Percentiles rank a stretch among this genome's conserved stretches.
Conservation (phyloP, 2,113 vertebrate species). For the Tautogolabrus adspersus region DNA sequence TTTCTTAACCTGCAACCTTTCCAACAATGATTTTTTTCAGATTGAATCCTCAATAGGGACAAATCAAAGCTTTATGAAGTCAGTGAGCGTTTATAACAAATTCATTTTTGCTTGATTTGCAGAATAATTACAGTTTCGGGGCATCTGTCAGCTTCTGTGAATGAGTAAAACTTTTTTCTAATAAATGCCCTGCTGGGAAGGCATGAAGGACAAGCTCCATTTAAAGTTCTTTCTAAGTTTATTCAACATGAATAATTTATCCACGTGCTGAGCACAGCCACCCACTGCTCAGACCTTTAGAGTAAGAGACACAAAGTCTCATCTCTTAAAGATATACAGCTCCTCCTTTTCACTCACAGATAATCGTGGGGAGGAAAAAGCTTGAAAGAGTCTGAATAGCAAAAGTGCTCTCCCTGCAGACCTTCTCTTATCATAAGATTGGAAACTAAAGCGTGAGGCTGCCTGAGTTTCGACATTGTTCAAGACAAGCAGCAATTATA, state of each 20-base stretch:
- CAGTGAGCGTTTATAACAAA: not conserved
- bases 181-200: constrained; percentile 6
- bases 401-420: not conserved
- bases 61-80: not conserved
- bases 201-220: constrained; percentile 3
- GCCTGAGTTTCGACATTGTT: constrained; percentile 18
- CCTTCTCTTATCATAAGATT: not conserved
- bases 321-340: not conserved
- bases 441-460: not conserved
- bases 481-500: not conserved
- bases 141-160: not conserved
- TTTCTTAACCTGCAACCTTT: too few species aligned
- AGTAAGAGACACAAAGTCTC: not conserved
- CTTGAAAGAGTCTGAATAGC: not conserved
- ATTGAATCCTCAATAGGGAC: too few species aligned
- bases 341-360: not conserved
- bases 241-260: constrained; percentile 25
- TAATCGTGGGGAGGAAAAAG: not conserved
- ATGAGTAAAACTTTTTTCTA: not conserved
- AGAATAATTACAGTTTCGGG: not conserved
- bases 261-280: not conserved
- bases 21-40: too few species aligned
- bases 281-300: constrained; percentile 10
- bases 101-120: not conserved
- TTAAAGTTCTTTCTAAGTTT: not conserved